Conservation (phyloP, 1,140 invertebrate species). For the Apis laboriosa region DNA sequence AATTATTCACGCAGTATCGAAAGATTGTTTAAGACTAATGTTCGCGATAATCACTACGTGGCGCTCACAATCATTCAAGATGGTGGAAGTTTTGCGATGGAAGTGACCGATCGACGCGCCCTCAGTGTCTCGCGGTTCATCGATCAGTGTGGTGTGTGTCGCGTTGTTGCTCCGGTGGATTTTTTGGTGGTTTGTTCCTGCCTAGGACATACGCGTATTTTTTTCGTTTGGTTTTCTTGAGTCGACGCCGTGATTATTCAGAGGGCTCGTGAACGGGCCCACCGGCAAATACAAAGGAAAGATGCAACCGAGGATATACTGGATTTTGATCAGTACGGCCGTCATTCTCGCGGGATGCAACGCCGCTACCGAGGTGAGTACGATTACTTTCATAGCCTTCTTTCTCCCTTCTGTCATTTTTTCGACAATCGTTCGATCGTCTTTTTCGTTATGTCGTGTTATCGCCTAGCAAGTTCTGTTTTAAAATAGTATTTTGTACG, state of each 20-base stretch:
- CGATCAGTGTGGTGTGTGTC: constrained; percentile 76
- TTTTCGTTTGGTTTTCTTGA: constrained; percentile 20
- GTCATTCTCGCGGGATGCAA: constrained; percentile 67
- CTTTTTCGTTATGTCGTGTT: background rate
- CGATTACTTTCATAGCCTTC: background rate
- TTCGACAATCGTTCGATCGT: constrained; percentile 10
- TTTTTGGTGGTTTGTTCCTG: constrained; percentile 69
- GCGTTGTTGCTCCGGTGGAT: constrained; percentile 73
- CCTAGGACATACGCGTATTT: constrained; percentile 46
- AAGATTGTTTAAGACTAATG: background rate
- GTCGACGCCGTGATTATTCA: constrained; percentile 41
- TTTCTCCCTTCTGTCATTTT: constrained; percentile 12
- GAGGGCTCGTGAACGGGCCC: constrained; percentile 45
- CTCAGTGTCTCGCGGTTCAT: constrained; percentile 75
- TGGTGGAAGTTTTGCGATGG: constrained; percentile 16
- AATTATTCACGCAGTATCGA: constrained; percentile 1
- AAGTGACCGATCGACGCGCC: constrained; percentile 69
- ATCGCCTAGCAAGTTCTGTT: background rate
- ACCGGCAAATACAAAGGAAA: constrained; percentile 48
- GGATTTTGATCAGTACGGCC: constrained; percentile 68
- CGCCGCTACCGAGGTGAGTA: constrained; percentile 72
- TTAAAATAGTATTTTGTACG: background rate
- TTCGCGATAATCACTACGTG: rapidly evolving
- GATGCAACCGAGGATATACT: constrained; percentile 76
- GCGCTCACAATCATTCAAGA: background rate